phyloP scores from a whole-genome alignment of 2,888 invertebrate genomes.

The Agrochola lychnidis region DNA sequence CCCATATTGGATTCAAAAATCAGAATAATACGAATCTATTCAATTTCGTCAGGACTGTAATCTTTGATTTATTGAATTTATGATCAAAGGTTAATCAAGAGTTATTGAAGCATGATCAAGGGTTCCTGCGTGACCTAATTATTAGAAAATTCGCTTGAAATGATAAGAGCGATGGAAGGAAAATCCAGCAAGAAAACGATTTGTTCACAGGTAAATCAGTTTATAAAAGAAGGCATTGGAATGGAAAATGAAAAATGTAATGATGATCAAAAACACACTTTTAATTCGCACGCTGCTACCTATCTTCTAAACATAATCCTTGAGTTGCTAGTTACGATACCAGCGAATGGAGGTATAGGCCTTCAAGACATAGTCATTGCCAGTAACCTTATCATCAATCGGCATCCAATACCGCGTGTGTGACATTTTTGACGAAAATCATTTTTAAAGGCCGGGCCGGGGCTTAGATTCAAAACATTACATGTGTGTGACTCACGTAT shows the following conservation, averaged over 20 bases:
- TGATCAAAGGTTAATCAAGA: neutral
- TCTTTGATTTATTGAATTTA: neutral
- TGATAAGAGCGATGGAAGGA: too few relatives aligned
- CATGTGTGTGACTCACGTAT: too few relatives aligned
- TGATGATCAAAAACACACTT: neutral
- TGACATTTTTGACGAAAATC: too few relatives aligned
- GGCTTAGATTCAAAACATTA: too few relatives aligned
- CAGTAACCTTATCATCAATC: too few relatives aligned
- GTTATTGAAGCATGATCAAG: neutral
- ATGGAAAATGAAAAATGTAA: too few relatives aligned
- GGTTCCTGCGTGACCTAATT: neutral
- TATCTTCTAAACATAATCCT: neutral
- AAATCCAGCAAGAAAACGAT: neutral
- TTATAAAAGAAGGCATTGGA: neutral
- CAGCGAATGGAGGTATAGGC: neutral
- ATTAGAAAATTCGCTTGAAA: neutral
- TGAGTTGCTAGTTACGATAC: neutral
- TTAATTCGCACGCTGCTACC: neutral
- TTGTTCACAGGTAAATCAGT: neutral
- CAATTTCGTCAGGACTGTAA: neutral
- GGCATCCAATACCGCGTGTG: too few relatives aligned
- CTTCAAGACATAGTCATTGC: too few relatives aligned
- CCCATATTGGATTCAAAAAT: conserved; percentile 4
- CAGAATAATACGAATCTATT: conserved; percentile 12
- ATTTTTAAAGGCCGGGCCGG: too few relatives aligned